Conservation (phyloP, 2,113 vertebrate genomes). For the Chinchilla lanigera region DNA sequence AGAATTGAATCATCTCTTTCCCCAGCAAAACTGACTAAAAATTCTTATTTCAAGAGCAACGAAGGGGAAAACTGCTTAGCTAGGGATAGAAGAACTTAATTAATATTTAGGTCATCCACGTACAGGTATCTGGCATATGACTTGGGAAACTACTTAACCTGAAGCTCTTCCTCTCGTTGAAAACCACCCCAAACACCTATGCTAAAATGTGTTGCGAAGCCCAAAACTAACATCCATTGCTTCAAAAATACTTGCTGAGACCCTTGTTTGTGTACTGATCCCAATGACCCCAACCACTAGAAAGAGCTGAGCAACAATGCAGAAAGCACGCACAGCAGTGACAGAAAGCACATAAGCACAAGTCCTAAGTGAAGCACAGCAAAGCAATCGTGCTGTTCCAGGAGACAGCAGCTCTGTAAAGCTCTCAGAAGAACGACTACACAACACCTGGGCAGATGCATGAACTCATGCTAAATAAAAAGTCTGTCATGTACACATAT, state of each 20-base stretch:
- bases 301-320: not conserved
- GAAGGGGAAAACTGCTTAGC: not conserved
- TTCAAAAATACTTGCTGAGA: constrained; percentile 29
- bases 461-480: not conserved
- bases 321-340: not conserved
- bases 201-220: constrained; percentile 5
- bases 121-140: not conserved
- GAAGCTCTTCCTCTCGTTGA: not conserved
- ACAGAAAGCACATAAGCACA: not conserved
- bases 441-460: not conserved
- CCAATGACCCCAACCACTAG: not conserved
- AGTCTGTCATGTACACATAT: not conserved
- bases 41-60: not conserved
- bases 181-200: not conserved
- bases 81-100: not conserved
- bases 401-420: not conserved
- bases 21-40: constrained; percentile 38
- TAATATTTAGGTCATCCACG: not conserved
- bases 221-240: constrained; percentile 1
- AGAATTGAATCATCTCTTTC: not conserved
- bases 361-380: not conserved
- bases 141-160: not conserved
- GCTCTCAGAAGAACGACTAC: not conserved
- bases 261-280: constrained; percentile 22
- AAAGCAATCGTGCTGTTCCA: not conserved